Evolutionary conservation across 2,888 invertebrate species (phyloP).

Genomic region (Trissolcus japonicus): DNA sequence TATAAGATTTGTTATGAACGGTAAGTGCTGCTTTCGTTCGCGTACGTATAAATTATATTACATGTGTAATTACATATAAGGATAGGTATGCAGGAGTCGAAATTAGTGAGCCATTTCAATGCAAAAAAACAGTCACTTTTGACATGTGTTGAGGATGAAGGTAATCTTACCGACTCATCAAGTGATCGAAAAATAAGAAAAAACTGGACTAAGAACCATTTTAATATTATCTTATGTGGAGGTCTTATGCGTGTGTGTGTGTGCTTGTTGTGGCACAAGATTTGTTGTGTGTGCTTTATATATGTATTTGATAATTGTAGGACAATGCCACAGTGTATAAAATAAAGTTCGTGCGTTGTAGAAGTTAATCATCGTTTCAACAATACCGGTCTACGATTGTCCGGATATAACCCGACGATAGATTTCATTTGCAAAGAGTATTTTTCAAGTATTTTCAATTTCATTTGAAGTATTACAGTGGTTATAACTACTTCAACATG

Average conservation of each 20-base stretch:
- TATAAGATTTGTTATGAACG: constrained; percentile 13
- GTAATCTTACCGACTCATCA: constrained; percentile 30
- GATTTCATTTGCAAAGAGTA: constrained; percentile 74
- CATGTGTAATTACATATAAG: constrained; percentile 37
- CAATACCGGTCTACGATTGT: constrained; percentile 45
- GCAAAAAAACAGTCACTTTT: constrained; percentile 23
- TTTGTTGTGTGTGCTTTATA: constrained; percentile 30
- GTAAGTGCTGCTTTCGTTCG: constrained; percentile 35
- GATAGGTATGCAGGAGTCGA: constrained; percentile 55
- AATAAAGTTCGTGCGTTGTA: constrained; percentile 57
- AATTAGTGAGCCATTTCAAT: constrained; percentile 57
- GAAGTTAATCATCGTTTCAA: constrained; percentile 54
- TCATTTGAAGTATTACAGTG: constrained; percentile 76
- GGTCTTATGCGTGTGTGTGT: constrained; percentile 9
- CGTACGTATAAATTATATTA: constrained; percentile 30
- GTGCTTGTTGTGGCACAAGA: neutral
- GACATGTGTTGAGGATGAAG: constrained; percentile 6
- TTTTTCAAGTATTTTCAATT: constrained; percentile 76
- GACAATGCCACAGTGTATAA: constrained; percentile 65
- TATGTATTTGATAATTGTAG: constrained; percentile 65
- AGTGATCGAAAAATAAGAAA: constrained; percentile 26
- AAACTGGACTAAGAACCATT: constrained; percentile 61
- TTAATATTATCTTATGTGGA: constrained; percentile 63
- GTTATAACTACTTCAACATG: constrained; percentile 63
- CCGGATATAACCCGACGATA: constrained; percentile 34